phyloP scores from a whole-genome alignment of 1,140 invertebrate species.

The Lepidostoma basale region DNA sequence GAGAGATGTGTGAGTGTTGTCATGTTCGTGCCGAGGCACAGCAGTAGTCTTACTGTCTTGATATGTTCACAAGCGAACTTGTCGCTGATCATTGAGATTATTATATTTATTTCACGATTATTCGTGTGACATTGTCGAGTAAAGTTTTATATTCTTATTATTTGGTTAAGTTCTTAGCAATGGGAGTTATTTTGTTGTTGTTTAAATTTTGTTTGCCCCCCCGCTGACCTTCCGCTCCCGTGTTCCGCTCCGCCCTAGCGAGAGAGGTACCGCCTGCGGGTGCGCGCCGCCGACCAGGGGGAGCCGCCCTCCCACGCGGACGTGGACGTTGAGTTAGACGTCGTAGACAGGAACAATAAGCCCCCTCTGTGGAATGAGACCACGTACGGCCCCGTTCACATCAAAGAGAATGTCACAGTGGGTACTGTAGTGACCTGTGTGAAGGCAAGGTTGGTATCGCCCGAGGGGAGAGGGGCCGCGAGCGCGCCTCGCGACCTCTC shows the following conservation, averaged over 20 bases:
- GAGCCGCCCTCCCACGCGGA: conserved; percentile 85
- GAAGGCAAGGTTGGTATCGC: conserved; percentile 95
- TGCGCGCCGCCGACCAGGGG: conserved; percentile 91
- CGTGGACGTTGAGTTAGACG: conserved; percentile 95
- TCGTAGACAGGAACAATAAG: conserved; percentile 97
- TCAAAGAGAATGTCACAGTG: conserved; percentile 97
- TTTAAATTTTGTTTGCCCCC: conserved; percentile 52
- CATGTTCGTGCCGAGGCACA: conserved; percentile 40
- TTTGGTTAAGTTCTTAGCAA: conserved; percentile 48
- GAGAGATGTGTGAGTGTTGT: conserved; percentile 41
- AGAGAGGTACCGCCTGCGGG: conserved; percentile 92
- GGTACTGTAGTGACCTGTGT: conserved; percentile 95
- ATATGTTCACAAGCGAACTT: conserved; percentile 44
- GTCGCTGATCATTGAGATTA: conserved; percentile 42
- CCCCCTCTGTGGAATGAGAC: conserved; percentile 92
- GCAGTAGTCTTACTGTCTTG: conserved; percentile 45
- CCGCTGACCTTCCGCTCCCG: conserved; percentile 62
- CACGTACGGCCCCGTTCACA: conserved; percentile 93
- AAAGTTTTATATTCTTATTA: conserved; percentile 45
- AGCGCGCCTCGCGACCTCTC: conserved; percentile 48
- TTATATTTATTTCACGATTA: conserved; percentile 41
- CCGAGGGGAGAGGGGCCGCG: conserved; percentile 47
- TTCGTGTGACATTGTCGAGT: conserved; percentile 42
- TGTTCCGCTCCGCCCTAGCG: conserved; percentile 71
- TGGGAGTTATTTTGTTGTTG: conserved; percentile 45